A percentile compares a stretch with the other conserved stretches of the same genome.
Evolutionary conservation across 2,113 vertebrate species (phyloP).

Genomic region (Megaptera novaeangliae): DNA sequence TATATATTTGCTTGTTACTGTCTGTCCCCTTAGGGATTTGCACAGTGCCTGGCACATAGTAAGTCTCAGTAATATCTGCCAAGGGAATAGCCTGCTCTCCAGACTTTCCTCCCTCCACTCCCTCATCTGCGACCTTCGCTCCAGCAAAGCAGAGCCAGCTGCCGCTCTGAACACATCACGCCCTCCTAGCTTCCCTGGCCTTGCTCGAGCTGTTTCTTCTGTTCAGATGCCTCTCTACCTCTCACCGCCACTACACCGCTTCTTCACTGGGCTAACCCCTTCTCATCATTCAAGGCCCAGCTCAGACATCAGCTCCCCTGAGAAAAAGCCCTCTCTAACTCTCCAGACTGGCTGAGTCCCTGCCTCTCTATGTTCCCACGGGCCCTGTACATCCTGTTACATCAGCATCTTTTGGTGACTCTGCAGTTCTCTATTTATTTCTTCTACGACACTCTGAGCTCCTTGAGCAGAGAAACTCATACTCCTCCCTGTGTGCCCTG

Average conservation of each 20-base stretch:
- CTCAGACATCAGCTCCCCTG: background rate
- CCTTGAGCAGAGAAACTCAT: background rate
- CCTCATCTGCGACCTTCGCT: background rate
- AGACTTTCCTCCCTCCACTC: background rate
- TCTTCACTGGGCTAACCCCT: background rate
- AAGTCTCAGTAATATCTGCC: background rate
- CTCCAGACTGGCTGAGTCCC: background rate
- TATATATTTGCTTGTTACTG: too few species aligned
- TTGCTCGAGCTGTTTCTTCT: background rate
- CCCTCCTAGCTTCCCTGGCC: background rate
- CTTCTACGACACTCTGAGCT: background rate
- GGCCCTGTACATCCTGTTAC: rapidly evolving
- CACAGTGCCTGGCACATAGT: background rate
- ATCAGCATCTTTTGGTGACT: background rate
- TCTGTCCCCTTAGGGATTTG: background rate
- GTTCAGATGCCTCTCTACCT: background rate
- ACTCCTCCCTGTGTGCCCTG: background rate
- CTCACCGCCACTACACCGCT: background rate
- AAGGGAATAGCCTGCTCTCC: background rate
- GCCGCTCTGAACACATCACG: background rate
- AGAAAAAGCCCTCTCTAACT: background rate
- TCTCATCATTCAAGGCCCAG: background rate
- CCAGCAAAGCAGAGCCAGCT: background rate
- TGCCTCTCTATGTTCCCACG: background rate
- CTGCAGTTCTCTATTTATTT: background rate